Percentiles rank a stretch among this genome's conserved stretches.
These are phyloP conservation scores for Rafetus swinhoei DNA, from an alignment of 2,113 vertebrate species.

Conservation along the genomic window DNA sequence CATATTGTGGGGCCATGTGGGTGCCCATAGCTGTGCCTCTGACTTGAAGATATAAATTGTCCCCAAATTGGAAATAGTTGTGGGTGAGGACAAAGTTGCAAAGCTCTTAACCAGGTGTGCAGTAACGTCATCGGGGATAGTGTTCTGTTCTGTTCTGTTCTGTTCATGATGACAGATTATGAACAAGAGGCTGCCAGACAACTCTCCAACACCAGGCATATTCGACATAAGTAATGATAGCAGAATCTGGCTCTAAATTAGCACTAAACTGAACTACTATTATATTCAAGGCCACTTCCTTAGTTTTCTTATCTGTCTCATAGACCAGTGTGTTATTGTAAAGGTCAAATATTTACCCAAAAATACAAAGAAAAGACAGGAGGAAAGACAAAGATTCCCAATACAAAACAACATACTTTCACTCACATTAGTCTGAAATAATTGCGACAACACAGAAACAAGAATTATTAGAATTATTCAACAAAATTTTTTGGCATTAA, in stretches of 20 bases:
- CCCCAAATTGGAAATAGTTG: too few relatives aligned
- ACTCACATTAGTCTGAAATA: not conserved
- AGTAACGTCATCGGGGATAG: too few relatives aligned
- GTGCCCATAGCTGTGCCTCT: too few relatives aligned
- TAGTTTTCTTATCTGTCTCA: not conserved
- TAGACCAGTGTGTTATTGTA: not conserved
- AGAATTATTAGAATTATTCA: not conserved
- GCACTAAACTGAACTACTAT: not conserved
- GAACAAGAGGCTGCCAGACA: too few relatives aligned
- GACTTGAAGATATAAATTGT: too few relatives aligned
- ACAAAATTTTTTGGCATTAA: not conserved
- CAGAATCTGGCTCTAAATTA: not conserved
- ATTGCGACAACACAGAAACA: not conserved
- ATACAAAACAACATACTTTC: not conserved
- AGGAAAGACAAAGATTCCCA: not conserved
- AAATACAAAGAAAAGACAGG: not conserved
- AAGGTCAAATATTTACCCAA: not conserved
- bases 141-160: too few relatives aligned
- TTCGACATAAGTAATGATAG: not conserved
- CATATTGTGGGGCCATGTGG: too few relatives aligned
- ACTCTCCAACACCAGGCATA: not conserved
- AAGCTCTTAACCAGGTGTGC: too few relatives aligned
- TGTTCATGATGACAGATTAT: too few relatives aligned
- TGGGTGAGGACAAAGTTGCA: too few relatives aligned
- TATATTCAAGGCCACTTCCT: not conserved